Evolutionary conservation across 2,797 vertebrate genomes (phyloP), one percentile per base, ranked within the genome.

Genomic region (Mico argentatus): DNA sequence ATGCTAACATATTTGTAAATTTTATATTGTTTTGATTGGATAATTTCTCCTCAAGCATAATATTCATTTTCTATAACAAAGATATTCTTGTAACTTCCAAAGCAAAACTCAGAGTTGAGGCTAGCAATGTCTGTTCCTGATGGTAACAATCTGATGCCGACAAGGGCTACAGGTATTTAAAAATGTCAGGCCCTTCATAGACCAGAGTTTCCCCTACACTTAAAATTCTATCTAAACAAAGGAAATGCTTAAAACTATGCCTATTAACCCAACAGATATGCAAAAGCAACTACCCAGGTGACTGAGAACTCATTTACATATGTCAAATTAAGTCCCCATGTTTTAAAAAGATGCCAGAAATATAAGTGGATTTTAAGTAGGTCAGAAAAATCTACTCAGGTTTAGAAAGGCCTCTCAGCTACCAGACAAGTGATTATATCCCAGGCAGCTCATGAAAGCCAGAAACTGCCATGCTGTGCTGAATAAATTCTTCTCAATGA

Each of bases 401-500:
- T 95, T 92, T 93, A 95, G 95, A 96, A 97, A 95, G 94, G 67
- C 87, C 92, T 96, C 91, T 97, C 83, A 93, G 88, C 86, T 90
- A 90, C 79, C 64, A 96, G 95, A 96, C 93, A 96, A 96, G 96
- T 97, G 95, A 98, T 96, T 95, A 96, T 95, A 90, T 93, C 88
- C 90, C 83, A 93, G 90, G 81, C 94, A 94, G 91, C 44, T 84
- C 96, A 95, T 84, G 72, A 97, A 96, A 97, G 93, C 94, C 96
- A 91, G 89, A 97, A 96, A 88, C 87, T 94, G 96, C 80, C 50
- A 48, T 86, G 95, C 95, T 89, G 94, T 93, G 91, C 93, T 97
- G 98, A 97, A 97, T 98, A 97, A 98, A 98, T 97, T 97, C 86
- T 97, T 94, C 81, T 96, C 55, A 30, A 95, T 97, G 98, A 98